Evolutionary conservation across 2,888 invertebrate species (phyloP), one percentile per base, ranked within the genome.

Genomic region (Seira sanloemensis): DNA sequence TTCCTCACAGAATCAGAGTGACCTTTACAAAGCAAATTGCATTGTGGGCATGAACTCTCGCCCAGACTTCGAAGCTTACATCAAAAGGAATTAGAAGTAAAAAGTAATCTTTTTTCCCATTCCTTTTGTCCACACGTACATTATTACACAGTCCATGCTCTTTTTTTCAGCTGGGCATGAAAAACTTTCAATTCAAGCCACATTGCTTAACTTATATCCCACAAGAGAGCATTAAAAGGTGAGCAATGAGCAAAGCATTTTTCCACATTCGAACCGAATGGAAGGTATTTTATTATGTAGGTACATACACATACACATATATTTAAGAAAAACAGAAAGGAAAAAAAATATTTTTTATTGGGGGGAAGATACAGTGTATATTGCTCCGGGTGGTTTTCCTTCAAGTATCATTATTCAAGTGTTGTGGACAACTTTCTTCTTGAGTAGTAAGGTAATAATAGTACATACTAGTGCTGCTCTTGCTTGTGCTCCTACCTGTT

Each of bases 361-460:
- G 58, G 77, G 26, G 74, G 78, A 84, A 78, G 83, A 73, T n/a
- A n/a, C n/a, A n/a, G n/a, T 21, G 58, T 78, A 73, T 76, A 84
- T 84, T 84, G 84, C 84, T 84, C 76, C 79, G 84, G 84, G 84
- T 76, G 84, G 84, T 84, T 84, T 84, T 84, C 84, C 79, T 84
- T 79, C 79, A 84, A 84, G 84, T 84, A 84, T 84, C 79, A 84
- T 84, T 84, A 84, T 79, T 79, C 76, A 79, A 84, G 79, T 79
- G 79, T 79, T 65, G 84, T 79, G 84, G 84, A 84, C 84, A 84
- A 84, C 84, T 84, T 84, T 84, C 84, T 79, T 79, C 58, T 18
- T 37, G 5, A 37, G 37, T 12, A 7, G 12, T 12, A 37, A 12
- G 12, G 37, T 37, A 37, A 7, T 37, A n/a, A n/a, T n/a, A n/a